A percentile compares a stretch with the other conserved stretches of the same genome.
Conservation (phyloP, 2,113 vertebrate species). For the Canis aureus region DNA sequence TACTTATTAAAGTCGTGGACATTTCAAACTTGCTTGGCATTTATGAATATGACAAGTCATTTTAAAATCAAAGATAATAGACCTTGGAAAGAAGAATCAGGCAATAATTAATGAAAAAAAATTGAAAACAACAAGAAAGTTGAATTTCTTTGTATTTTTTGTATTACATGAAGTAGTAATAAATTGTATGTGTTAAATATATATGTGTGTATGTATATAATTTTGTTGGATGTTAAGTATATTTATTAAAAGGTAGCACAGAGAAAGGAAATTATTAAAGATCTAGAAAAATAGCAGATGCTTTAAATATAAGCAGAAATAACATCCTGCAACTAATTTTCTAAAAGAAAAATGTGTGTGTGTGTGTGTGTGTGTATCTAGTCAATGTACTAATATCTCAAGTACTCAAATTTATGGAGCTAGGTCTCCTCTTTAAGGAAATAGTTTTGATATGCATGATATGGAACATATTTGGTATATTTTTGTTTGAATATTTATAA, state of each 20-base stretch:
- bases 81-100: neutral
- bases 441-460: neutral
- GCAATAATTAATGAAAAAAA: neutral
- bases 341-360: neutral
- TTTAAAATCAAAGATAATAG: neutral
- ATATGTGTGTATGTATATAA: neutral
- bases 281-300: neutral
- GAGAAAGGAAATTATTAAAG: neutral
- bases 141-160: neutral
- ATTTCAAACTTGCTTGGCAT: neutral
- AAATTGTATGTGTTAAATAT: neutral
- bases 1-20: neutral
- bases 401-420: neutral
- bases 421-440: neutral
- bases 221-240: neutral
- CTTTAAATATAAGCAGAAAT: neutral
- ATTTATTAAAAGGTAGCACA: neutral
- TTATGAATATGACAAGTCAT: neutral
- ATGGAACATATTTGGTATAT: neutral
- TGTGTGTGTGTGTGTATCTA: neutral
- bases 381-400: neutral
- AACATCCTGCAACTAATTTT: neutral
- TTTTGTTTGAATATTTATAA: slow-evolving; percentile 48
- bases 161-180: neutral
- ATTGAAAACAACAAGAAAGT: neutral